These are phyloP conservation scores for Nymphalis io DNA, from an alignment of 1,140 invertebrate species.

Conservation along the genomic window DNA sequence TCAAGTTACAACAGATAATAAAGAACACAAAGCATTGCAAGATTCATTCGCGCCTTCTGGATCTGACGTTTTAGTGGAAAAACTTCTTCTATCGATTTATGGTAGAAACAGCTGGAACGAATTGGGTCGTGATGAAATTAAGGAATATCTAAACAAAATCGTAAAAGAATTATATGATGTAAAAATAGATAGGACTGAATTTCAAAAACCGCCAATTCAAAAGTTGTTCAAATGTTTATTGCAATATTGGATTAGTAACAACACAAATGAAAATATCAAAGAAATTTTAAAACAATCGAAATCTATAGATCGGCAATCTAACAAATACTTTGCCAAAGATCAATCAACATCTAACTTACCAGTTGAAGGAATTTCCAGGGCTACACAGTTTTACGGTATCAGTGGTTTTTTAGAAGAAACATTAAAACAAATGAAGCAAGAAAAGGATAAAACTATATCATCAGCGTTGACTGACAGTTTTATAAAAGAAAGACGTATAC, in stretches of 20 bases:
- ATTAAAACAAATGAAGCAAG: slow-evolving; percentile 24
- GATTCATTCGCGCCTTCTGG: slow-evolving; percentile 47
- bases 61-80: slow-evolving; percentile 57
- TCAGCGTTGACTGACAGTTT: slow-evolving; percentile 48
- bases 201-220: slow-evolving; percentile 61
- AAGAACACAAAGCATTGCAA: slow-evolving; percentile 43
- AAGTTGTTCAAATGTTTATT: slow-evolving; percentile 60
- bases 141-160: slow-evolving; percentile 51
- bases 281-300: slow-evolving; percentile 43
- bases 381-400: slow-evolving; percentile 53
- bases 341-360: slow-evolving; percentile 50
- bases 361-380: slow-evolving; percentile 44
- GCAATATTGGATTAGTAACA: slow-evolving; percentile 65
- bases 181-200: slow-evolving; percentile 50
- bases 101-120: slow-evolving; percentile 35
- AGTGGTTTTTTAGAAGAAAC: slow-evolving; percentile 40
- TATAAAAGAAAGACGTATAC: slow-evolving; percentile 59
- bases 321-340: slow-evolving; percentile 57
- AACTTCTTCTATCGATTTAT: slow-evolving; percentile 54
- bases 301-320: slow-evolving; percentile 54
- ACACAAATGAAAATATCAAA: slow-evolving; percentile 39
- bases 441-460: slow-evolving; percentile 34
- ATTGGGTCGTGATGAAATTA: slow-evolving; percentile 34
- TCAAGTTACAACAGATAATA: slow-evolving; percentile 32
- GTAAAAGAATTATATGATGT: slow-evolving; percentile 55